These are phyloP conservation scores for Netelia virgata DNA, from an alignment of 2,888 invertebrate genomes.

Conservation along the genomic window DNA sequence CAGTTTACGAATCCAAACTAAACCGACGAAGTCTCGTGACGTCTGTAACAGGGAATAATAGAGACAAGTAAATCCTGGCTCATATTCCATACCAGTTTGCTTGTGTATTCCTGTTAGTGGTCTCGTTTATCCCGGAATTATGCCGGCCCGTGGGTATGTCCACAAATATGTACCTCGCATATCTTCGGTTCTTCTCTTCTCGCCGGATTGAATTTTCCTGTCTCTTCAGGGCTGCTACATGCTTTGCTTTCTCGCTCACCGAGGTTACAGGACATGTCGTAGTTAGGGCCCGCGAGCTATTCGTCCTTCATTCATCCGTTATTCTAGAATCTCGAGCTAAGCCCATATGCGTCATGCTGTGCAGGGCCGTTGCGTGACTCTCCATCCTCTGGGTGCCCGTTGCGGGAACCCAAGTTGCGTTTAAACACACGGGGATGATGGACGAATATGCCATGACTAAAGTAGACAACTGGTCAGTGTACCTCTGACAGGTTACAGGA, in stretches of 20 bases:
- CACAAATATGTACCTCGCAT: slow-evolving; percentile 67
- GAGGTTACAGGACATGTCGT: not conserved
- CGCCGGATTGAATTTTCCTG: slow-evolving; percentile 14
- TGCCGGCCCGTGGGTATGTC: slow-evolving; percentile 76
- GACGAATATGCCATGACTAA: slow-evolving; percentile 9
- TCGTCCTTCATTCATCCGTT: slow-evolving; percentile 48
- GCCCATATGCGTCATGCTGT: slow-evolving; percentile 23
- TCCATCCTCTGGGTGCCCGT: slow-evolving; percentile 7
- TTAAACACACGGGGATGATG: slow-evolving; percentile 9
- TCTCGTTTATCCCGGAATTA: slow-evolving; percentile 78
- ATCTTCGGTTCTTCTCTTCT: slow-evolving; percentile 8
- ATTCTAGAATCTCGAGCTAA: not conserved
- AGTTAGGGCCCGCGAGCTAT: slow-evolving; percentile 23
- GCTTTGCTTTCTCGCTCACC: not conserved
- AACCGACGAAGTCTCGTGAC: not conserved
- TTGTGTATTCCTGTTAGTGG: slow-evolving; percentile 67
- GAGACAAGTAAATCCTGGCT: slow-evolving; percentile 41
- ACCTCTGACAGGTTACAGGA: slow-evolving; percentile 39
- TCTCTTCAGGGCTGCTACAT: slow-evolving; percentile 22
- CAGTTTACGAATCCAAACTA: not conserved
- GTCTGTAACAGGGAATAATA: not conserved
- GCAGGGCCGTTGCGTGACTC: slow-evolving; percentile 28
- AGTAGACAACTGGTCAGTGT: slow-evolving; percentile 55
- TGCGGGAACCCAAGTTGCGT: slow-evolving; percentile 27
- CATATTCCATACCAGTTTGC: slow-evolving; percentile 67